These are phyloP conservation scores for Corella eumyota DNA, from an alignment of 23 tunicate species.

Conservation along the genomic window DNA sequence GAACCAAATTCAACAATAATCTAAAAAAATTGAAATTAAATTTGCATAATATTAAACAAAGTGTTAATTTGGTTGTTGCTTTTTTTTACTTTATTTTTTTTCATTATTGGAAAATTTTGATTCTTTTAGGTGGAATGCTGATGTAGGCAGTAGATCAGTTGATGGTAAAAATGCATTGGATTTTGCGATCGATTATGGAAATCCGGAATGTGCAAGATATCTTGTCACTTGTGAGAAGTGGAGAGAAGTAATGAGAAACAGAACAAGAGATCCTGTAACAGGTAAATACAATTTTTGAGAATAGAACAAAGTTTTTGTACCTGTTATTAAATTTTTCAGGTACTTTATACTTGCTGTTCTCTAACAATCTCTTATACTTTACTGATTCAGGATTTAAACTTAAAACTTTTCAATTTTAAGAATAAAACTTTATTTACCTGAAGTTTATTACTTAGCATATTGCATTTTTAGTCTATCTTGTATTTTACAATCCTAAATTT, in stretches of 20 bases:
- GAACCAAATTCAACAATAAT: too few species aligned
- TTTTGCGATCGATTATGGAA: slow-evolving; percentile 74
- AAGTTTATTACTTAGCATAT: neutral
- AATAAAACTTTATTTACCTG: neutral
- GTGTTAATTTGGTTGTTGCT: too few species aligned
- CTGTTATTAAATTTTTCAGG: too few species aligned
- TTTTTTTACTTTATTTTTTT: too few species aligned
- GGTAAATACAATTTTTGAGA: slow-evolving; percentile 16
- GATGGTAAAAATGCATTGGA: slow-evolving; percentile 81
- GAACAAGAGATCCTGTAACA: slow-evolving; percentile 31
- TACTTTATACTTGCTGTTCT: neutral
- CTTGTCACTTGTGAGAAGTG: slow-evolving; percentile 61
- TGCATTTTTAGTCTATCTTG: neutral
- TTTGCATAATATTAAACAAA: too few species aligned
- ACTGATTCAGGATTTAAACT: too few species aligned
- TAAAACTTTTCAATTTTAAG: too few species aligned
- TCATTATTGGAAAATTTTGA: too few species aligned
- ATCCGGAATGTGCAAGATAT: slow-evolving; percentile 42
- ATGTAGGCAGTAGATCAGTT: slow-evolving; percentile 48
- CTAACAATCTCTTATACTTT: neutral
- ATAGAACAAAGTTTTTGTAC: neutral
- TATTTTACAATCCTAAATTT: too few species aligned
- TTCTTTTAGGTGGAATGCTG: slow-evolving; percentile 75
- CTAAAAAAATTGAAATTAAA: too few species aligned
- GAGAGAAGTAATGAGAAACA: slow-evolving; percentile 76